phyloP scores from a whole-genome alignment of 2,113 vertebrate species.

The Gadus macrocephalus region DNA sequence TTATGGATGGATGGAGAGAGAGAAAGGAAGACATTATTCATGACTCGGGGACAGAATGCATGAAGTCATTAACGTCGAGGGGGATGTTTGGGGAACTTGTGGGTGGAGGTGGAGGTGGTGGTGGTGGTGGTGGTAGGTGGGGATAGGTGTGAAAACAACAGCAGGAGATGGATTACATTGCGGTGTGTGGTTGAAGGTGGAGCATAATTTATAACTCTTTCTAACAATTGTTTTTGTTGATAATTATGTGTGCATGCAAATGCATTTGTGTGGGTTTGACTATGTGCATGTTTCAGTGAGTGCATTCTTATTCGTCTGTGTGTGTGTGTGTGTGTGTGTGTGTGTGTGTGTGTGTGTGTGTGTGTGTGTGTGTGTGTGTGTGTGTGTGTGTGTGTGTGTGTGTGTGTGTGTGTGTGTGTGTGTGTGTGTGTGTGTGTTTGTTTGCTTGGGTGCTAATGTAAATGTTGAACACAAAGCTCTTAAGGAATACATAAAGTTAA shows the following conservation, averaged over 20 bases:
- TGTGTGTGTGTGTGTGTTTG: neutral
- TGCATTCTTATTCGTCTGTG: neutral
- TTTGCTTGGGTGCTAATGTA: no score
- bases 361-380: neutral
- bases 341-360: neutral
- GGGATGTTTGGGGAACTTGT: slow-evolving; percentile 10
- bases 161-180: slow-evolving; percentile 24
- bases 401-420: slow-evolving; percentile 1
- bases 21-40: slow-evolving; percentile 27
- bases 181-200: slow-evolving; percentile 14
- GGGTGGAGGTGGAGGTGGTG: slow-evolving; percentile 7
- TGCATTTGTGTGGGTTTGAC: neutral
- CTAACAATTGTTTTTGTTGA: neutral
- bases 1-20: neutral
- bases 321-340: neutral
- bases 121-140: neutral
- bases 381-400: neutral
- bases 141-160: neutral
- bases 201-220: neutral
- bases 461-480: no score
- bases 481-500: no score
- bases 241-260: neutral
- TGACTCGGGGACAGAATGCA: slow-evolving; percentile 35
- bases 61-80: slow-evolving; percentile 43
- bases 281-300: neutral